Conservation (phyloP, 2,888 invertebrate genomes). For the Pheosia tremula region DNA sequence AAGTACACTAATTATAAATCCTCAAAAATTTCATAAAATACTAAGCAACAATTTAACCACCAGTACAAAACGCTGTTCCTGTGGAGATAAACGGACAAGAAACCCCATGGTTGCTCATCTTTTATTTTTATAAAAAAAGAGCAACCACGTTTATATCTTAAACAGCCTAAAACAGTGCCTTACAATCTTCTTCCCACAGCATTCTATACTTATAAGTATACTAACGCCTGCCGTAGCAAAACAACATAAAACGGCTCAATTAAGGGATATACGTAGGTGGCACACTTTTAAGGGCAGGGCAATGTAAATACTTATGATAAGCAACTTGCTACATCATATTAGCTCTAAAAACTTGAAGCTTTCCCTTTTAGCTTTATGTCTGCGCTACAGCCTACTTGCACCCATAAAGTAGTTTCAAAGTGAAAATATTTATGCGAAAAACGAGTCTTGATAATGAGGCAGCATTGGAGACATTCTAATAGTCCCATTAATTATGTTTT, state of each 20-base stretch:
- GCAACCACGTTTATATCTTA: too few relatives aligned
- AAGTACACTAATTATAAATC: too few relatives aligned
- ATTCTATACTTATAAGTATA: neutral
- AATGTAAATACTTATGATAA: constrained; percentile 9
- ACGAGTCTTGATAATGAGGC: constrained; percentile 42
- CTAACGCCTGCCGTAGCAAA: neutral
- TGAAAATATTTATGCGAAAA: constrained; percentile 46
- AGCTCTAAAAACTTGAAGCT: constrained; percentile 33
- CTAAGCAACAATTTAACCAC: too few relatives aligned
- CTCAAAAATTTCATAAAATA: too few relatives aligned
- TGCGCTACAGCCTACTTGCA: constrained; percentile 27
- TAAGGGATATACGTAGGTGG: constrained; percentile 9
- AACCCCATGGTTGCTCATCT: too few relatives aligned
- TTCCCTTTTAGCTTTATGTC: constrained; percentile 41
- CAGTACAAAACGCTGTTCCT: too few relatives aligned
- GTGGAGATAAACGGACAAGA: too few relatives aligned
- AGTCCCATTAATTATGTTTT: constrained; percentile 41
- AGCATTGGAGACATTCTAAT: constrained; percentile 38
- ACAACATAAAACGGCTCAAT: constrained; percentile 2
- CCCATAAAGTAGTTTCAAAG: constrained; percentile 35
- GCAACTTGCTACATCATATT: constrained; percentile 13
- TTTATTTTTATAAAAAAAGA: too few relatives aligned
- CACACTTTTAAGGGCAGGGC: constrained; percentile 12
- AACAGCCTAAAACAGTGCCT: too few relatives aligned
- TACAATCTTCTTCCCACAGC: neutral